Conservation (phyloP, 2,888 invertebrate genomes). For the Cryptocheilus praepositus region DNA sequence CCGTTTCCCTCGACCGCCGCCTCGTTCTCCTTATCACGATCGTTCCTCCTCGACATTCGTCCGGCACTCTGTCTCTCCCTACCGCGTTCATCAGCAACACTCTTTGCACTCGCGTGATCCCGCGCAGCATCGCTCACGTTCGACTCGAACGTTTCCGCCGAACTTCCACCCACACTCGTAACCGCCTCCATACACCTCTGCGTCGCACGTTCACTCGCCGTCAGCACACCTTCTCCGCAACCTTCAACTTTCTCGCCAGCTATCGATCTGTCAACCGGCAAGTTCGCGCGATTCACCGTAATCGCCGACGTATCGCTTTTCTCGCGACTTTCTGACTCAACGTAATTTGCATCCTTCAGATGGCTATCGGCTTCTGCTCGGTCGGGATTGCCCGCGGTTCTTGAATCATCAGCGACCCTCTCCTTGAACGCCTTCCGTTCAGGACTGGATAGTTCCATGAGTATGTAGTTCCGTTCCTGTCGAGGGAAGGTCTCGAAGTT, state of each 20-base stretch:
- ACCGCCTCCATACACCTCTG: background rate
- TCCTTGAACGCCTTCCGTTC: constrained; percentile 29
- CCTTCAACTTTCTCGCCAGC: background rate
- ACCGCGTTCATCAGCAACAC: no score
- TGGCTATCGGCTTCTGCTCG: no score
- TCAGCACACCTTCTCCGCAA: no score
- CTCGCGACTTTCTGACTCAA: constrained; percentile 3
- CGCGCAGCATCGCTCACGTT: no score
- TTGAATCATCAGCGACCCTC: background rate
- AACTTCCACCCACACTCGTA: background rate
- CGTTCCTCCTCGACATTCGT: constrained; percentile 30
- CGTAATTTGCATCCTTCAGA: background rate
- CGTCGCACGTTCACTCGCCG: background rate
- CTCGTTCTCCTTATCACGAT: constrained; percentile 28
- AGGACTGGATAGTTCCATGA: constrained; percentile 63
- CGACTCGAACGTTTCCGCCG: background rate
- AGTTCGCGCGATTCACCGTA: background rate
- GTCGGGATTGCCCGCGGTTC: background rate
- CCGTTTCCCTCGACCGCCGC: constrained; percentile 32
- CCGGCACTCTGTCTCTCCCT: constrained; percentile 10
- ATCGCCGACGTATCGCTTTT: no score
- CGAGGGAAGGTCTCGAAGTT: constrained; percentile 59
- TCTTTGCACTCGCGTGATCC: no score
- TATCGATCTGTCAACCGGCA: background rate
- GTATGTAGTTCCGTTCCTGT: constrained; percentile 62